Percentiles rank a stretch among this genome's conserved stretches.
These are phyloP conservation scores for Drosophila obscura DNA, from an alignment of 1,140 invertebrate species.

Conservation along the genomic window DNA sequence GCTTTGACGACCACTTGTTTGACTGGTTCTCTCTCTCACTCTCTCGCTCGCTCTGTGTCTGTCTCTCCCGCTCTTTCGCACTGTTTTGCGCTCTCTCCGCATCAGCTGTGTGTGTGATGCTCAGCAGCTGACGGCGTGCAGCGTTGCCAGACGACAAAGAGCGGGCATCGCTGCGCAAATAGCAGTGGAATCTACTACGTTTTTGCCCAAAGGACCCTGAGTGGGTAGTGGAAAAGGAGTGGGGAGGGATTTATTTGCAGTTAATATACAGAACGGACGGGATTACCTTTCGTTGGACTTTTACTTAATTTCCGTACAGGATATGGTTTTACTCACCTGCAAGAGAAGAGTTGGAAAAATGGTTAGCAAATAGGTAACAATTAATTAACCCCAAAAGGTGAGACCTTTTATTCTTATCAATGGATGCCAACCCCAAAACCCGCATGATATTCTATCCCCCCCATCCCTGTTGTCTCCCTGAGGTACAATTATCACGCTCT, in stretches of 20 bases:
- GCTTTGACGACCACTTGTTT: slow-evolving; percentile 70
- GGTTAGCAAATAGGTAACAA: slow-evolving; percentile 24
- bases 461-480: slow-evolving; percentile 23
- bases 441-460: slow-evolving; percentile 30
- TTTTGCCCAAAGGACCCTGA: not conserved
- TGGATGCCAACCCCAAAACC: slow-evolving; percentile 21
- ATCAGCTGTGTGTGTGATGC: slow-evolving; percentile 65
- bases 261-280: not conserved
- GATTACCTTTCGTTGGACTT: not conserved
- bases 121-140: slow-evolving; percentile 57
- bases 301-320: not conserved
- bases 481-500: slow-evolving; percentile 67
- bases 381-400: slow-evolving; percentile 15
- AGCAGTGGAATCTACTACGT: slow-evolving; percentile 50
- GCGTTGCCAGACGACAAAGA: slow-evolving; percentile 54
- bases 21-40: slow-evolving; percentile 40
- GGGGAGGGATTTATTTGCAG: not conserved
- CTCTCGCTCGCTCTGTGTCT: not conserved
- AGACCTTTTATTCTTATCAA: slow-evolving; percentile 38
- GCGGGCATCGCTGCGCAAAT: slow-evolving; percentile 9
- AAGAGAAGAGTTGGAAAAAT: slow-evolving; percentile 32
- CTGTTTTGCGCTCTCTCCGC: slow-evolving; percentile 19
- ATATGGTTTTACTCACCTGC: slow-evolving; percentile 55
- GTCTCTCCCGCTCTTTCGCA: slow-evolving; percentile 11
- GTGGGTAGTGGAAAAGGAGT: not conserved